phyloP scores from a whole-genome alignment of 2,113 vertebrate species.

The Balaeniceps rex region DNA sequence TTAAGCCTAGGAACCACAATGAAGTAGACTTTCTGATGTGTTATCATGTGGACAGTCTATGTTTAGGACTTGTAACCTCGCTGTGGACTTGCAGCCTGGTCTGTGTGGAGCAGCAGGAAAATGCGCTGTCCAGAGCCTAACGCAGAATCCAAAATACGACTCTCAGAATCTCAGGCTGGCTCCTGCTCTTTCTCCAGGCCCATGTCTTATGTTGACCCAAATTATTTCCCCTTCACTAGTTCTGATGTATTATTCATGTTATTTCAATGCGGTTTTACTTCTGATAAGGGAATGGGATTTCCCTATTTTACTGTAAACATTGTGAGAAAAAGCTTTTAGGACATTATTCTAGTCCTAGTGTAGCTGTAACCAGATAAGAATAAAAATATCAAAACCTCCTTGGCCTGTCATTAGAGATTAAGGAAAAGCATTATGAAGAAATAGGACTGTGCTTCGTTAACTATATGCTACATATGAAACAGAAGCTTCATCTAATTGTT shows the following conservation, averaged over 20 bases:
- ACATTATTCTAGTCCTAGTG: neutral
- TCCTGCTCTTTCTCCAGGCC: neutral
- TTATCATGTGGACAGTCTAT: neutral
- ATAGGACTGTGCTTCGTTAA: neutral
- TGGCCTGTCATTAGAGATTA: neutral
- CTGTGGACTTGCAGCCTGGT: neutral
- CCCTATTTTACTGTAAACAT: neutral
- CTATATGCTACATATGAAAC: neutral
- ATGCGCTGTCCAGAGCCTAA: neutral
- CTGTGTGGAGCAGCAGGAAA: neutral
- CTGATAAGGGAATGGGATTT: neutral
- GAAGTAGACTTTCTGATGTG: neutral
- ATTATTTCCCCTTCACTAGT: neutral
- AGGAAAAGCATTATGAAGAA: neutral
- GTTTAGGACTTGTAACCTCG: neutral
- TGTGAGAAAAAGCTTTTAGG: constrained; percentile 14
- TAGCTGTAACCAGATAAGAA: neutral
- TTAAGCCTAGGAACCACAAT: neutral
- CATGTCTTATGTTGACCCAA: neutral
- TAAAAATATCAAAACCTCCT: neutral
- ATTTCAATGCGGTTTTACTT: neutral
- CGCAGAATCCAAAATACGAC: rapidly evolving
- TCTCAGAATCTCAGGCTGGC: neutral
- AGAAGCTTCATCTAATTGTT: neutral
- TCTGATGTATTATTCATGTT: constrained; percentile 24